Conservation (phyloP, 2,113 vertebrate species). For the Dolichotis patagonum region DNA sequence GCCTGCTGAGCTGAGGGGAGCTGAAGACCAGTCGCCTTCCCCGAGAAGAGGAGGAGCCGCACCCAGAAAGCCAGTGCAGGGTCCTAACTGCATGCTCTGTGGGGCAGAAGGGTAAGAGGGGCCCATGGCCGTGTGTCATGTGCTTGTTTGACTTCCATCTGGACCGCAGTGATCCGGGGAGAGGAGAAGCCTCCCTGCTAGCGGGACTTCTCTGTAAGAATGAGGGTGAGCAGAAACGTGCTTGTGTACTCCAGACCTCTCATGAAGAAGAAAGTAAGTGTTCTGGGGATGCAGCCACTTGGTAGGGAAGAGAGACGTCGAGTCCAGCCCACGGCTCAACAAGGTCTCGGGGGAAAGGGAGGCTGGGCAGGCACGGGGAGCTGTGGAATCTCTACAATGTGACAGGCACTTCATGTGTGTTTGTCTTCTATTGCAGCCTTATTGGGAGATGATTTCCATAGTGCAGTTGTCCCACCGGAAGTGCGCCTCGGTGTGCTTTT, state of each 20-base stretch:
- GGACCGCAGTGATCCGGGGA: neutral
- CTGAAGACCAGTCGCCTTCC: neutral
- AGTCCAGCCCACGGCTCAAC: neutral
- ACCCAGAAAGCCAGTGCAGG: neutral
- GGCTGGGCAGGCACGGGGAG: fast-evolving
- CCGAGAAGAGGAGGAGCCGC: no score
- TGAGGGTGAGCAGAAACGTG: neutral
- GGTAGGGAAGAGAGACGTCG: neutral
- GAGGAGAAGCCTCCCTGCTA: neutral
- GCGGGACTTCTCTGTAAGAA: neutral
- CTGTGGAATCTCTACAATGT: fast-evolving
- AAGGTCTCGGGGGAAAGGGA: neutral
- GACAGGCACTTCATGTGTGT: neutral
- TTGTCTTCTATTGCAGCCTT: neutral
- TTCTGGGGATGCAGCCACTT: no score
- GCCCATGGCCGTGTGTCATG: neutral
- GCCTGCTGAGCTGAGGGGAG: neutral
- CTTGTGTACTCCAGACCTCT: neutral
- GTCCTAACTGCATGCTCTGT: neutral
- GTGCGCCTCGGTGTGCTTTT: neutral
- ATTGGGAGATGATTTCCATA: neutral
- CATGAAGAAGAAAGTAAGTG: neutral
- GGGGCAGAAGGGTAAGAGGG: fast-evolving
- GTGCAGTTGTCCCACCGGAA: neutral
- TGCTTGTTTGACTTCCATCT: fast-evolving